Evolutionary conservation across 1,140 invertebrate species (phyloP).

Genomic region (Drosophila nebulosa): DNA sequence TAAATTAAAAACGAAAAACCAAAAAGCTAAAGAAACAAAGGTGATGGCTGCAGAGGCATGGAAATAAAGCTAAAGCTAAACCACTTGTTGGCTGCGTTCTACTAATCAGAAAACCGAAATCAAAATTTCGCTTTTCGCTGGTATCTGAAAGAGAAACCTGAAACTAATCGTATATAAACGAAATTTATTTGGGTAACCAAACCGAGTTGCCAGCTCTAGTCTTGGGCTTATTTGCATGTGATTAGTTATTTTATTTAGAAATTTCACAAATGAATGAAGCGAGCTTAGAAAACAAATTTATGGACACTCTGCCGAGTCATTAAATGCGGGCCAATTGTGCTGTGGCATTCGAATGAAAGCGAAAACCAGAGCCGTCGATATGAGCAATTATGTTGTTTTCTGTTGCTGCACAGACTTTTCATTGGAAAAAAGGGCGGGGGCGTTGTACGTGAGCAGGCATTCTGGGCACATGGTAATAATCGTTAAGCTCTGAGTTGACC

Average conservation of each 20-base stretch:
- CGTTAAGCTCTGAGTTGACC: not conserved
- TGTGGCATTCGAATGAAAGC: constrained; percentile 57
- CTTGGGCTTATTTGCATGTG: constrained; percentile 63
- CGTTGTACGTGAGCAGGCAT: constrained; percentile 51
- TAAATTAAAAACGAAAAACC: constrained; percentile 57
- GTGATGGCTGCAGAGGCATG: constrained; percentile 6
- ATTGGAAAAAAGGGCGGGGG: constrained; percentile 37
- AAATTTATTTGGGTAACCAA: constrained; percentile 75
- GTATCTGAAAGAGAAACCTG: constrained; percentile 70
- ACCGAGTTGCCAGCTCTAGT: constrained; percentile 40
- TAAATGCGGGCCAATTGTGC: constrained; percentile 14
- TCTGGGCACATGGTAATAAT: constrained; percentile 21
- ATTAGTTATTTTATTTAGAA: constrained; percentile 59
- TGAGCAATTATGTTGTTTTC: constrained; percentile 37
- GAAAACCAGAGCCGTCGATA: constrained; percentile 51
- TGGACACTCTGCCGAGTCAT: constrained; percentile 25
- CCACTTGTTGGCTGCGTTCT: constrained; percentile 54
- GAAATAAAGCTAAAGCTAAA: constrained; percentile 14
- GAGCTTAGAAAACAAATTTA: constrained; percentile 53
- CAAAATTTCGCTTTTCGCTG: constrained; percentile 74
- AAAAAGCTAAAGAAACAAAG: constrained; percentile 39
- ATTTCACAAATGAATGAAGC: constrained; percentile 44
- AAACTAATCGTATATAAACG: constrained; percentile 68
- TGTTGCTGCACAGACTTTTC: constrained; percentile 7
- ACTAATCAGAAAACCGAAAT: constrained; percentile 74